Evolutionary conservation across 1,140 invertebrate species (phyloP), one percentile per base, ranked within the genome.

Genomic region (Holotrichia oblita): DNA sequence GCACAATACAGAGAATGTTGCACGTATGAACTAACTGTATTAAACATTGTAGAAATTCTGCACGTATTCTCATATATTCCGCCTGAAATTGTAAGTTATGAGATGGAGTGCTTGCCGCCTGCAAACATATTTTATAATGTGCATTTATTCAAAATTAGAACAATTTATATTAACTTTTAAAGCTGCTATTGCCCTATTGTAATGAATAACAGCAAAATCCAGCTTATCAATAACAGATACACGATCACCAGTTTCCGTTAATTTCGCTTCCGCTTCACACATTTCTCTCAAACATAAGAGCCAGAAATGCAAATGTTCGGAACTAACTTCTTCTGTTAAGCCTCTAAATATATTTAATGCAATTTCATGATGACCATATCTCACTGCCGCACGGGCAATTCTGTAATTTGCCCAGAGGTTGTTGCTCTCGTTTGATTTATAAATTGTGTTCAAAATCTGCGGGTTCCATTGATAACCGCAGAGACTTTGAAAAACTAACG

Each of bases 281-380:
- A 95, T 90, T 61, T 93, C 89, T 79, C 93, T 89, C 17, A 98
- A 87, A 6, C 94, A 94, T 0, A 92, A 91, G 48, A 99, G 86
- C 94, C 97, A 98, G 84, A 97, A 97, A 84, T 97, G 93, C 59
- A 96, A 91, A 84, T 97, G 93, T 84, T 99, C 97, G 14, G 95
- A 95, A 14, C 94, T 94, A 0, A 97, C 95, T 82, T 94, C 89
- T 81, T 92, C 91, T 0, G 92, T 90, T 14, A 96, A 85, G 59
- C 89, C 89, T 24, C 89, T 89, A 80, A 96, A 92, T 77, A 96
- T 91, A 55, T 88, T 87, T 1, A 90, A 89, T 0, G 94, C 94
- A 61, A 96, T 89, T 78, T 88, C 89, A 83, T 95, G 94, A 84
- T 97, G 95, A 0, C 94, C 94, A 84, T 96, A 96, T 80, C 94